Evolutionary conservation across 2,888 invertebrate species (phyloP).

Genomic region (Smittia sp.): DNA sequence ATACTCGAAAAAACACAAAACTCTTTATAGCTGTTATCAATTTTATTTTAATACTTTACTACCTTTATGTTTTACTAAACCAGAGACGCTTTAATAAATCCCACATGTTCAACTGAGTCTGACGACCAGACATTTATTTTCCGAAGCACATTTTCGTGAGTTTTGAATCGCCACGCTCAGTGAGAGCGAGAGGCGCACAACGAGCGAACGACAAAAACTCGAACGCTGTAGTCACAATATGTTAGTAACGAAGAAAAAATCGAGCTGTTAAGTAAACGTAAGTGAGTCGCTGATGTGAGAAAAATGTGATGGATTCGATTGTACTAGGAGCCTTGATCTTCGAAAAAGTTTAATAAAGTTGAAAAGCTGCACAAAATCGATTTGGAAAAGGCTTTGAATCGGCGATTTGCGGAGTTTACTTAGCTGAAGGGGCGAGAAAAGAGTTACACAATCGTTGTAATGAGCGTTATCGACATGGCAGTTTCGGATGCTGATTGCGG

Average conservation of each 20-base stretch:
- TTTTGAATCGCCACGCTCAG: background rate
- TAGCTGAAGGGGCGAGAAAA: too few species aligned
- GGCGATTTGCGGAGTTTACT: too few species aligned
- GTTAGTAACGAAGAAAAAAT: slow-evolving; percentile 1
- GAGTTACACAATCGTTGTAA: background rate
- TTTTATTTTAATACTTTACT: background rate
- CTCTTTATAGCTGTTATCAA: background rate
- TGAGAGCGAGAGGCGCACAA: background rate
- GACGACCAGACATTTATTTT: background rate
- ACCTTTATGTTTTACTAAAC: background rate
- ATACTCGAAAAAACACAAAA: slow-evolving; percentile 2
- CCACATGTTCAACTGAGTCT: background rate
- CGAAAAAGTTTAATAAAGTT: background rate
- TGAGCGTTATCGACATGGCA: background rate
- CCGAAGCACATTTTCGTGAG: background rate
- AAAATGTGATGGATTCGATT: slow-evolving; percentile 22
- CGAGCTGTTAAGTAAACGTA: slow-evolving; percentile 3
- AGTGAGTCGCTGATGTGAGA: background rate
- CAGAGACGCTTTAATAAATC: slow-evolving; percentile 9
- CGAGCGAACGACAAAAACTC: background rate
- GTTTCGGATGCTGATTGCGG: background rate
- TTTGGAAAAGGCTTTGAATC: background rate
- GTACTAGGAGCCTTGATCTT: background rate
- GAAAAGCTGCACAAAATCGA: background rate
- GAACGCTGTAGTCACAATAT: background rate